Evolutionary conservation across 2,797 vertebrate genomes (phyloP).

Genomic region (Halcyon smyrnensis): DNA sequence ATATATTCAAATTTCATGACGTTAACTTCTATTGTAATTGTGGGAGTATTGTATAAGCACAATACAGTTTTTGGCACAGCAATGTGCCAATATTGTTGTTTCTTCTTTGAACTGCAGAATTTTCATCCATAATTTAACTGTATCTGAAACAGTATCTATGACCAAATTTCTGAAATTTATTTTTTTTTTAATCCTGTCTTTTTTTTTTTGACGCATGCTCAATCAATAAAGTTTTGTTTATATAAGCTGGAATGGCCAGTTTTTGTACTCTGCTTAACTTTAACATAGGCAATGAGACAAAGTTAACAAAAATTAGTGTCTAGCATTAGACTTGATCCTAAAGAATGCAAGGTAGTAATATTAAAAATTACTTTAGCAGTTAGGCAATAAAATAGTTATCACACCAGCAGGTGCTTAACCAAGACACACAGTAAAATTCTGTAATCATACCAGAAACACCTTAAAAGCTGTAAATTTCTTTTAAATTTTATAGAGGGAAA

Average conservation of each 20-base stretch:
- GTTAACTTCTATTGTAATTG: neutral
- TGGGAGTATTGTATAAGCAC: accelerated
- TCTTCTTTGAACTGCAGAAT: neutral
- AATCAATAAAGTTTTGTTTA: neutral
- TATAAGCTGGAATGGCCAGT: neutral
- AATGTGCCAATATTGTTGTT: neutral
- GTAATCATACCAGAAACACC: neutral
- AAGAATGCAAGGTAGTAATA: neutral
- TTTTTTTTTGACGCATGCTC: neutral
- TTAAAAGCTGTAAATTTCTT: neutral
- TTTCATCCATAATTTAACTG: neutral
- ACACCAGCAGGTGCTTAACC: neutral
- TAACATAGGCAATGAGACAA: neutral
- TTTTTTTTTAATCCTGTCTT: neutral
- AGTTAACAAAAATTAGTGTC: neutral
- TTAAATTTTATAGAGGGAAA: neutral
- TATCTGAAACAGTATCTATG: neutral
- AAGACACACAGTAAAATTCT: neutral
- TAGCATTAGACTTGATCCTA: neutral
- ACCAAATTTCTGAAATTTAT: neutral
- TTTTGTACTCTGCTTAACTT: neutral
- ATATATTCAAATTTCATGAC: neutral
- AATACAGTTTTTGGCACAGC: neutral
- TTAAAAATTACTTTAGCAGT: constrained; percentile 10
- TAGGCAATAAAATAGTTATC: neutral